A percentile compares a stretch with the other conserved stretches of the same genome.
Evolutionary conservation across 92 coral and sea anemone species (phyloP).

Genomic region (Epizoanthus ramosus): DNA sequence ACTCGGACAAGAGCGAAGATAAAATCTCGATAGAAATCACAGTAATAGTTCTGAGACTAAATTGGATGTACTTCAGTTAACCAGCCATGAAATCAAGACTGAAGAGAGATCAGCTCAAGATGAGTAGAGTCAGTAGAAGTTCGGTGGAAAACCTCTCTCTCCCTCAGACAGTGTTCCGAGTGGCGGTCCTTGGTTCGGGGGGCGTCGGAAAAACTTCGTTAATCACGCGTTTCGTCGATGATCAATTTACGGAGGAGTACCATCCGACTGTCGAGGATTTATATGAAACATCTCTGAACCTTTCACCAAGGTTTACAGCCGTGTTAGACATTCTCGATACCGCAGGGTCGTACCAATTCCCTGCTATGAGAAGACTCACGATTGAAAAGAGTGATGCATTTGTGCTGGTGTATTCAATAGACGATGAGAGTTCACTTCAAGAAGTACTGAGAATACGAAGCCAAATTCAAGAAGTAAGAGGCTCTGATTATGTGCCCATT

Average conservation of each 20-base stretch:
- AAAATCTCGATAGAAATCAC: too few relatives aligned
- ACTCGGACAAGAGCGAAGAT: too few relatives aligned
- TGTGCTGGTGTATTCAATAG: slow-evolving; percentile 78
- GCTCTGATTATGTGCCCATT: slow-evolving; percentile 78
- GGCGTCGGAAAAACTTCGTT: slow-evolving; percentile 97
- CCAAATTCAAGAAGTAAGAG: slow-evolving; percentile 80
- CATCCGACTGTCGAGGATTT: slow-evolving; percentile 90
- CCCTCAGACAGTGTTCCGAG: slow-evolving; percentile 76
- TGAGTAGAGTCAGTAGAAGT: slow-evolving; percentile 46
- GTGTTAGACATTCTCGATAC: slow-evolving; percentile 91
- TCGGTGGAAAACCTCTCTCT: slow-evolving; percentile 74
- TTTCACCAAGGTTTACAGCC: slow-evolving; percentile 78
- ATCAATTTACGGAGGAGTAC: slow-evolving; percentile 72
- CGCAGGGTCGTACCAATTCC: slow-evolving; percentile 95
- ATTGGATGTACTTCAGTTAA: too few relatives aligned
- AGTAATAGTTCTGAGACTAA: too few relatives aligned
- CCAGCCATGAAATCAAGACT: slow-evolving; percentile 39
- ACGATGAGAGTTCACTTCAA: slow-evolving; percentile 73
- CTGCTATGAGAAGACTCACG: slow-evolving; percentile 94
- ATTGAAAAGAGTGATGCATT: slow-evolving; percentile 88
- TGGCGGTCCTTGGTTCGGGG: slow-evolving; percentile 92
- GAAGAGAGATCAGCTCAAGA: slow-evolving; percentile 22
- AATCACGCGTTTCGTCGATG: slow-evolving; percentile 68
- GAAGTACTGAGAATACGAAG: slow-evolving; percentile 76
- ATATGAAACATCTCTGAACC: slow-evolving; percentile 77